Evolutionary conservation across 2,797 vertebrate genomes (phyloP), one percentile per base, ranked within the genome.

Genomic region (Sibirionetta formosa): DNA sequence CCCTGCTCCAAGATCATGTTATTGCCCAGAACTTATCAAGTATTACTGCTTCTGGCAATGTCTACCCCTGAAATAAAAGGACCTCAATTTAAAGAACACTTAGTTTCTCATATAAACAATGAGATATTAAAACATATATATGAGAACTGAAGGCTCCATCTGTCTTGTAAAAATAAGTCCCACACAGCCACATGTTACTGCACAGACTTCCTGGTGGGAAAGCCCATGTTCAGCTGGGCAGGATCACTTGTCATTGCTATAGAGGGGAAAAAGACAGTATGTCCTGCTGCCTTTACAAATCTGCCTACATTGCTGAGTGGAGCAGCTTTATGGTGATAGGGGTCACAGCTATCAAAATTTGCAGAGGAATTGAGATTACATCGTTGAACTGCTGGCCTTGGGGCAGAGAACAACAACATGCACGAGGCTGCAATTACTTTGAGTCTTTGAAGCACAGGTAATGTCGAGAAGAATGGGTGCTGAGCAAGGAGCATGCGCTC

Each of bases 81-180:
- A 86, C 38, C 23, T 86, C 66, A 69, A 82, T 94, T 88, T 68
- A 90, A 94, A 86, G 64, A 94, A 93, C 42, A 63, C 61, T 92
- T 92, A 40, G 31, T 91, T 93, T 70, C 73, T 93, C 58, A 64
- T 70, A 91, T 70, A 91, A 94, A 84, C 63, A 88, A 50, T 86
- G 77, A 94, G 40, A 64, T 77, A 93, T 88, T 92, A 73, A 94
- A 94, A 94, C 71, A 56, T 84, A 70, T 77, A 94, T 77, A 94
- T 82, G 44, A 92, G 80, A 94, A 84, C 36, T 64, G 93, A 96
- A 97, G 83, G 80, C 20, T 94, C 88, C 88, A 94, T 90, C 91
- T 95, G 81, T 90, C 88, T 90, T n/a, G 16, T 77, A 77, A 94
- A 94, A 91, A 36, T 36, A 91, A 93, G 63, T 94, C 65, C 64